Evolutionary conservation across 2,797 vertebrate species (phyloP).

Genomic region (Pelodytes ibericus): DNA sequence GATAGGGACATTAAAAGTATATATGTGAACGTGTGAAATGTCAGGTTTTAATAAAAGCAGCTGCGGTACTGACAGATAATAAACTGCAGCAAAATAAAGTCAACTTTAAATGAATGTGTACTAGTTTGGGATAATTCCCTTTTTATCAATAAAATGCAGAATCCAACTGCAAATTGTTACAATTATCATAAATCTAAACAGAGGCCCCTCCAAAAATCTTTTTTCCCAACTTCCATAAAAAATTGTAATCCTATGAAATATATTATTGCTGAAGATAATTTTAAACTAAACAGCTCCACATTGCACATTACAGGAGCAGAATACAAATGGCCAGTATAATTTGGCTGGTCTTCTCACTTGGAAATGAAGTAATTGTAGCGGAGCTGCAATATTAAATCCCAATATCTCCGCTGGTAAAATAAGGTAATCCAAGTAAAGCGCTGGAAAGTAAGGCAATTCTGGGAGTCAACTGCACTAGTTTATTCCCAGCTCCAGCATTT

Average conservation of each 20-base stretch:
- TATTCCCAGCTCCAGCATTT: too few relatives aligned
- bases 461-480: too few relatives aligned
- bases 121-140: not conserved
- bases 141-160: conserved; percentile 18
- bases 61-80: not conserved
- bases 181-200: conserved; percentile 29
- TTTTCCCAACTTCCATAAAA: not conserved
- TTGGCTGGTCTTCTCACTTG: too few relatives aligned
- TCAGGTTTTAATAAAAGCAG: not conserved
- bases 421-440: too few relatives aligned
- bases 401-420: too few relatives aligned
- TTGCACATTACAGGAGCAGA: too few relatives aligned
- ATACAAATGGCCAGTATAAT: too few relatives aligned
- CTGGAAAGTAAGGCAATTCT: too few relatives aligned
- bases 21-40: conserved; percentile 9
- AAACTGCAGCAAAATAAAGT: not conserved
- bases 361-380: too few relatives aligned
- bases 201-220: not conserved
- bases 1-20: not conserved
- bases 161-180: conserved; percentile 1
- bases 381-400: too few relatives aligned
- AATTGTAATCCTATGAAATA: not conserved
- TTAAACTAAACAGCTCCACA: too few relatives aligned
- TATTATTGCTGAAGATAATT: not conserved
- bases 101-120: not conserved